These are phyloP conservation scores for Dendrophyllia cribrosa DNA, from an alignment of 64 coral and sea anemone genomes.

Conservation along the genomic window DNA sequence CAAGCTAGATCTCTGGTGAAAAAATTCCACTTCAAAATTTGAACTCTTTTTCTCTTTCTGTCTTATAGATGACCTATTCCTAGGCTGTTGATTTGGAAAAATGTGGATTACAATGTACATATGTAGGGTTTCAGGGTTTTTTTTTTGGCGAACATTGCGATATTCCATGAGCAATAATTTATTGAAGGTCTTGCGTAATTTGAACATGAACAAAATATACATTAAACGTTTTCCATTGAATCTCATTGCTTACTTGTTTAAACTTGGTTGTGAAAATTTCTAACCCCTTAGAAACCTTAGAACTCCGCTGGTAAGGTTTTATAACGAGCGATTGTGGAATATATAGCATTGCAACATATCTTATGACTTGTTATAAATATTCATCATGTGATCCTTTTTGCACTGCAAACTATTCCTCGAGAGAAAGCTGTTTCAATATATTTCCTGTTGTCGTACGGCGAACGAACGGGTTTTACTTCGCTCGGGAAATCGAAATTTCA, in stretches of 20 bases:
- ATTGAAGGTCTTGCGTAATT: background rate
- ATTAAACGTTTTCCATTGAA: no score
- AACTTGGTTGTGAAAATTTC: no score
- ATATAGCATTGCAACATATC: background rate
- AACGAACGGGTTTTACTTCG: background rate
- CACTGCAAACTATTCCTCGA: background rate
- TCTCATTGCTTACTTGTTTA: no score
- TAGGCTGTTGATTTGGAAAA: no score
- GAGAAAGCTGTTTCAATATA: background rate
- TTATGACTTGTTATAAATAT: slow-evolving; percentile 13
- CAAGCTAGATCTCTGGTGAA: no score
- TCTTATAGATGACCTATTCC: no score
- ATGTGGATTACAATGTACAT: background rate
- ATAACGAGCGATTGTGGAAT: background rate
- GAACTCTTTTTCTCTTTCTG: background rate
- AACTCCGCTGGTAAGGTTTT: background rate
- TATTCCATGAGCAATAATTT: background rate
- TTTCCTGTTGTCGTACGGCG: background rate
- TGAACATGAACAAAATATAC: background rate
- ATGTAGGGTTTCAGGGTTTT: background rate
- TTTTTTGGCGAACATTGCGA: background rate
- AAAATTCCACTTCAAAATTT: no score
- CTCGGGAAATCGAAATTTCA: background rate
- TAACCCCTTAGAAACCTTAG: no score
- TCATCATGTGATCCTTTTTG: background rate